Evolutionary conservation across 2,797 vertebrate species (phyloP).

Genomic region (Lerista edwardsae): DNA sequence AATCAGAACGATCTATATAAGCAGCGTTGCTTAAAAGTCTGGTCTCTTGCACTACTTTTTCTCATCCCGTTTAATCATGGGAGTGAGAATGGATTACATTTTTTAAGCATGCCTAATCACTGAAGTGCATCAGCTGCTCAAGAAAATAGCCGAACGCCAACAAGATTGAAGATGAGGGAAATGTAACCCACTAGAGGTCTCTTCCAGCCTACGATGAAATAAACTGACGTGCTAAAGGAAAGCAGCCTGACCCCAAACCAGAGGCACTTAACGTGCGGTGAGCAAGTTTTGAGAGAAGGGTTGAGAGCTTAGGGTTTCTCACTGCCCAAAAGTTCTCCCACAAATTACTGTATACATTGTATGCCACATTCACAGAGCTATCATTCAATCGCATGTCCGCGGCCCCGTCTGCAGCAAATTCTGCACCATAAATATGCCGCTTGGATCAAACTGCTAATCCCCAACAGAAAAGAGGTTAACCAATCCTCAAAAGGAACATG

Average conservation of each 20-base stretch:
- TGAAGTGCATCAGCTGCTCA: fast-evolving
- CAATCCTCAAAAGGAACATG: slow-evolving; percentile 18
- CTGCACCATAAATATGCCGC: neutral
- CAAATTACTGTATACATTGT: slow-evolving; percentile 2
- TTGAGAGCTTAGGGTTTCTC: slow-evolving; percentile 27
- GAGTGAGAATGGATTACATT: slow-evolving; percentile 15
- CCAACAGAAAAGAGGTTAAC: slow-evolving; percentile 19
- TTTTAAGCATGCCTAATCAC: slow-evolving; percentile 27
- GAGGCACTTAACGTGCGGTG: slow-evolving; percentile 43
- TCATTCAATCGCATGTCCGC: neutral
- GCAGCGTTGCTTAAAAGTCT: slow-evolving; percentile 14
- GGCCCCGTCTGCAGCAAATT: slow-evolving; percentile 20
- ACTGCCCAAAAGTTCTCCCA: slow-evolving; percentile 33
- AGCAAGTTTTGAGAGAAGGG: slow-evolving; percentile 41
- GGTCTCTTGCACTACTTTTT: neutral
- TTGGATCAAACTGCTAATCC: slow-evolving; percentile 7
- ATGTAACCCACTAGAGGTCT: slow-evolving; percentile 75
- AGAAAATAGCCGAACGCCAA: slow-evolving; percentile 40
- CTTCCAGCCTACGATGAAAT: slow-evolving; percentile 70
- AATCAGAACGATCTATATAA: slow-evolving; percentile 46
- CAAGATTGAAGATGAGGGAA: slow-evolving; percentile 56
- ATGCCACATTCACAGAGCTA: neutral
- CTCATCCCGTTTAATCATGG: neutral
- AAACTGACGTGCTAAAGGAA: slow-evolving; percentile 61
- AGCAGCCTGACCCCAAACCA: slow-evolving; percentile 60